Base-by-base conservation (phyloP, 2,888 invertebrate genomes). In the Cheilosia variabilis region DNA sequence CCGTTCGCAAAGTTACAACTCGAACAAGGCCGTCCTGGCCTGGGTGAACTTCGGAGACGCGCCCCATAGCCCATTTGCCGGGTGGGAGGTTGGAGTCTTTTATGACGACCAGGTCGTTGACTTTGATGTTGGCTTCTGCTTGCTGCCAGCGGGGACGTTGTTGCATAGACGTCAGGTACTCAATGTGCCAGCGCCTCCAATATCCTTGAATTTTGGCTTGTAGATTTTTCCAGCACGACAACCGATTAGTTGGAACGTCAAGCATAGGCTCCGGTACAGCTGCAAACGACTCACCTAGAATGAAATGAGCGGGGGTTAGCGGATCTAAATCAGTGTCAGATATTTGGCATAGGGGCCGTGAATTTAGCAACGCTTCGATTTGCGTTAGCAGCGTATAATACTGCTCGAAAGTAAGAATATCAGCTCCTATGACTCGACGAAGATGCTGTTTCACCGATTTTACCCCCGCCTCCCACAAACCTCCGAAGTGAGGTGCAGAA, bases 311-410 rank as follows among this genome's bases (percentile, higher is more conserved):
- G 4, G 43, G 43, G 6, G 62, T 62, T 62, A 62, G 27, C 13
- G 43, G 41, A 24, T 62, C 62, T 10, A 37, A 15, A 31, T 62
- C 43, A 4, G 41, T 24, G 22, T 22, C 43, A 31, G 22, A 62
- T 2, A 62, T 45, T 45, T 62, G 13, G 19, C 62, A 62, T n/a
- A 62, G 43, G 4, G 43, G 63, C 9, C 41, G 22, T 15, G 41
- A 60, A 60, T 63, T 63, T 19, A 63, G 62, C n/a, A 63, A 4
- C 3, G 47, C 60, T 43, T 60, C 27, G n/a, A 63, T 63, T 63
- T 63, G 45, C n/a, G 34, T 65, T 34, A 65, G 13, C n/a, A 47
- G 31, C n/a, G n/a, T 47, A 10, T 41, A 58, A 15, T 17, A 17
- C 22, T 37, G 19, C 22, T 62, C 60, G 60, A 37, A 62, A 4